Evolutionary conservation across 2,888 invertebrate genomes (phyloP).

Genomic region (Pseudeuparius sepicola): DNA sequence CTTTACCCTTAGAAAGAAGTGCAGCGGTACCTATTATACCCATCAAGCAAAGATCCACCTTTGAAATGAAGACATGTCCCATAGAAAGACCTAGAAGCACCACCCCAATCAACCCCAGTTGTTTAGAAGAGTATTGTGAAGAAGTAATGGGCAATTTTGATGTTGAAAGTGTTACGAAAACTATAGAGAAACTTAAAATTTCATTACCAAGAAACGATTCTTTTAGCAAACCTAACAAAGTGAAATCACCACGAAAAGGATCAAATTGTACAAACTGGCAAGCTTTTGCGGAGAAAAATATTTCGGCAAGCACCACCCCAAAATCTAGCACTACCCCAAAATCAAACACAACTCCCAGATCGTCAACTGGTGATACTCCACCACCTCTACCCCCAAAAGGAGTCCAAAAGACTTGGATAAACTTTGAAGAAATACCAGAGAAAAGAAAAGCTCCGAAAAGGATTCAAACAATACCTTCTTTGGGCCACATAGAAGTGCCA

Average conservation of each 20-base stretch:
- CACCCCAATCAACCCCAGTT: conserved; percentile 60
- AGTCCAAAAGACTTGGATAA: conserved; percentile 60
- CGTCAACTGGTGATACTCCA: conserved; percentile 30
- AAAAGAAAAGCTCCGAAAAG: conserved; percentile 70
- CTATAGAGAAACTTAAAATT: conserved; percentile 57
- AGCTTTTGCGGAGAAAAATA: conserved; percentile 54
- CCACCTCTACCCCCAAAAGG: conserved; percentile 42
- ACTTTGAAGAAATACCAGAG: conserved; percentile 80
- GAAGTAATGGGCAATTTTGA: conserved; percentile 32
- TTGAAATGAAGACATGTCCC: conserved; percentile 56
- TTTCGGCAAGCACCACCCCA: conserved; percentile 31
- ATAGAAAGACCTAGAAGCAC: conserved; percentile 66
- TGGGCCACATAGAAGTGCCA: conserved; percentile 39
- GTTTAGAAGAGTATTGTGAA: conserved; percentile 60
- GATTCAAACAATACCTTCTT: conserved; percentile 68
- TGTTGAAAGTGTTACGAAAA: conserved; percentile 31
- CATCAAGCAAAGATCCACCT: conserved; percentile 55
- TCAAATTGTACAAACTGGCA: conserved; percentile 42
- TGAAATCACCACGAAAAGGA: conserved; percentile 44
- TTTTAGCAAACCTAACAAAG: conserved; percentile 30
- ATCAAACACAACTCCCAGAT: conserved; percentile 13
- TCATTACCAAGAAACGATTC: conserved; percentile 45
- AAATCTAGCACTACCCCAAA: conserved; percentile 11
- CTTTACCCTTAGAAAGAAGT: conserved; percentile 74
- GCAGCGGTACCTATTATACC: conserved; percentile 74